phyloP scores from a whole-genome alignment of 2,113 vertebrate genomes.

The Saguinus midas region DNA sequence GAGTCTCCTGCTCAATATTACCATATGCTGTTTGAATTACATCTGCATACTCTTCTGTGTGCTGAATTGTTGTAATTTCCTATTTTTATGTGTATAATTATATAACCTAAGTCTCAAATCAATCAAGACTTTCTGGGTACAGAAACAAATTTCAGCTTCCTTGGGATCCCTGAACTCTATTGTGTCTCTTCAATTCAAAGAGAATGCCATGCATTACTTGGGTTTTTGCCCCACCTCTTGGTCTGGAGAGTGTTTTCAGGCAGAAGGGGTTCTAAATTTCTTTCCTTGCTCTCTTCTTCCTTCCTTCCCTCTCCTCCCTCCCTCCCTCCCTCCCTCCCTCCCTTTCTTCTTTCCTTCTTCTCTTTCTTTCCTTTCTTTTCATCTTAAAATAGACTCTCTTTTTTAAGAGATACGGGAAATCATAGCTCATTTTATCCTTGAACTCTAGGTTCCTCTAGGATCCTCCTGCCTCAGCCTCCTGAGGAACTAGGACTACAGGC shows the following conservation, averaged over 20 bases:
- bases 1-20: slow-evolving; percentile 30
- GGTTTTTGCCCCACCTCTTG: not conserved
- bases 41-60: not conserved
- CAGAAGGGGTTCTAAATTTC: not conserved
- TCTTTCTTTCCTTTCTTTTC: too few relatives aligned
- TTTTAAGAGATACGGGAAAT: too few relatives aligned
- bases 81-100: slow-evolving; percentile 22
- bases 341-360: too few relatives aligned
- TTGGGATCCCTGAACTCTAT: not conserved
- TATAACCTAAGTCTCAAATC: slow-evolving; percentile 19
- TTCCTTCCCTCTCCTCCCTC: too few relatives aligned
- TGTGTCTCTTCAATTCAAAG: not conserved
- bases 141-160: not conserved
- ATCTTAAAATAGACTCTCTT: too few relatives aligned
- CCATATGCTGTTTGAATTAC: slow-evolving; percentile 38
- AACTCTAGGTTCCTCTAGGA: too few relatives aligned
- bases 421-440: too few relatives aligned
- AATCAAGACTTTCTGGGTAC: not conserved
- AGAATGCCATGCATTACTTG: not conserved
- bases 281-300: too few relatives aligned
- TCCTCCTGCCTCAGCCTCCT: too few relatives aligned
- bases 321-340: too few relatives aligned
- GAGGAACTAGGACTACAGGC: too few relatives aligned
- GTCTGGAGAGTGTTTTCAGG: not conserved
- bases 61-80: slow-evolving; percentile 29